Evolutionary conservation across 2,113 vertebrate species (phyloP), one percentile per base, ranked within the genome.

Genomic region (Notarius lentiginosus): DNA sequence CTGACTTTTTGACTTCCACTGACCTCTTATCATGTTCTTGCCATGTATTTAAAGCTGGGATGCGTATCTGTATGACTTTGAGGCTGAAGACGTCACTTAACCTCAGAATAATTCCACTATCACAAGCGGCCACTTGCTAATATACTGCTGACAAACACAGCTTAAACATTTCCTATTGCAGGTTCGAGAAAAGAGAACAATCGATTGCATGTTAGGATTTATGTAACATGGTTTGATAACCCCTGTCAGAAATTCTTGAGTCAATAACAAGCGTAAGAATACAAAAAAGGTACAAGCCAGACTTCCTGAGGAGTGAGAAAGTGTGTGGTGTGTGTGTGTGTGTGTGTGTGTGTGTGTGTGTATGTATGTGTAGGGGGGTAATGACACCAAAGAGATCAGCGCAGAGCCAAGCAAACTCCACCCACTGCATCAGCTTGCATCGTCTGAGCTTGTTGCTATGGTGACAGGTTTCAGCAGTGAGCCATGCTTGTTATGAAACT

Each of bases 401-500:
- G 47, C 87, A 65, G 81, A 76, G 82, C 86, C 88, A 88, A 79
- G 84, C 83, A 49, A 84, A 83, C 89, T 80, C 87, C 89, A 87
- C 85, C 80, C 60, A 83, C 88, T 61, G 87, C 85, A 84, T 90
- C 86, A 84, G 76, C 85, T 80, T 83, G 89, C 89, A 83, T 70
- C 81, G 86, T 81, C 81, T 58, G 72, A 66, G 81, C 83, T 60
- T 87, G 89, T 89, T 84, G 88, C 90, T 73, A 86, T 90, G 88
- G 79, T 7, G 58, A 90, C 68, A 7, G 51, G 75, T 77, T 79
- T 87, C 68, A 63, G 90, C 85, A 88, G 82, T 53, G 73, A 89
- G 87, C 88, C 65, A 84, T 51, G 88, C 87, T 91, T 89, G 88
- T 91, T 90, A 88, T 84, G 85, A 90, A 89, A 91, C 87, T 89